Base-by-base conservation (phyloP, 2,797 vertebrate genomes). In the Hemitrygon akajei region DNA sequence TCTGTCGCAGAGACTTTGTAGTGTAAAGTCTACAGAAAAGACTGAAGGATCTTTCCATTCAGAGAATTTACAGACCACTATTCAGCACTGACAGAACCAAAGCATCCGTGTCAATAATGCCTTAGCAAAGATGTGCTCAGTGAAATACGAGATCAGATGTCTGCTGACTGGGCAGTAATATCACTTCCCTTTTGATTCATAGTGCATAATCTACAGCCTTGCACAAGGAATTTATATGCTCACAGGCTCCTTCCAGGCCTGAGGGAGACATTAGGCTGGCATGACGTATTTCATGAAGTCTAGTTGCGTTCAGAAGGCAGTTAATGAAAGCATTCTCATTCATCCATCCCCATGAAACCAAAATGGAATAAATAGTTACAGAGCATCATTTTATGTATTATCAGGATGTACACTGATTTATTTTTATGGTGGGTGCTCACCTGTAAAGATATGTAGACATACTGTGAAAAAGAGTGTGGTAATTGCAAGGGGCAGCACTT, bases 331-430 rank as follows among this genome's bases (percentile, higher is more conserved):
- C 37, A 71, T 91, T 66, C 66, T 37, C 34, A 66, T 91, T 22
- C 87, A 91, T 71, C 56, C 37, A 71, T 69, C 37, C 1, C 40
- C 47, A 22, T 47, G 71, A 58, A 75, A 58, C 69, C 11, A 25
- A 93, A 56, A 58, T 75, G 25, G 16, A 76, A 18, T 76, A 56
- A 40, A 40, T 47, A 40, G 63, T 47, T 47, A 47, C 89, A n/a
- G 16, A 89, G 86, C n/a, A 89, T n/a, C 6, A 69, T 86, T 20
- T 89, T 69, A 89, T 89, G n/a, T 37, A 37, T 89, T 89, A 37
- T 89, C 22, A 20, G n/a, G n/a, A 89, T 69, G 63, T 66, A 69
- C 7, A 22, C 2, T 20, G 18, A 37, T 25, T 66, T 89, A 73
- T 69, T 63, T 34, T 22, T 16, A 89, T 37, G 63, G 16, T 20